Conservation (phyloP, 2,888 invertebrate species). For the Neria commutata region DNA sequence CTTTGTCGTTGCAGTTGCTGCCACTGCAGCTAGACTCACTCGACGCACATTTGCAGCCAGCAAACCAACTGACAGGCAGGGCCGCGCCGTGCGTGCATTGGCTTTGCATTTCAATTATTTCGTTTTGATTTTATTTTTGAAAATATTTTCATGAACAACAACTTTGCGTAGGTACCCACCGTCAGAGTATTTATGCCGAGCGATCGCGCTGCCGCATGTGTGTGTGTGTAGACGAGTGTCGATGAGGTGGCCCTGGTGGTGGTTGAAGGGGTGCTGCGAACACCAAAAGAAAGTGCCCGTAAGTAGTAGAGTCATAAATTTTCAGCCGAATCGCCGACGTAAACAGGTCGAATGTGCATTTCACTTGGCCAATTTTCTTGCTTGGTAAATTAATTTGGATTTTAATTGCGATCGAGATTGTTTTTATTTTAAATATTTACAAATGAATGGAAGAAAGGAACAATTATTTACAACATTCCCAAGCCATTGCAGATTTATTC, state of each 20-base stretch:
- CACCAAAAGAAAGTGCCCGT: background rate
- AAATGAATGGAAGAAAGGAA: no score
- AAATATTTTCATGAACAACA: constrained; percentile 37
- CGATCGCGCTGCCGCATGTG: no score
- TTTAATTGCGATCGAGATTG: no score
- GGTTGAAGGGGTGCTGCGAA: background rate
- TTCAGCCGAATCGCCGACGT: background rate
- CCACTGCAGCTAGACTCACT: constrained; percentile 13
- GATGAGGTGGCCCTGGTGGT: background rate
- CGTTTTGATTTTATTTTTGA: constrained; percentile 14
- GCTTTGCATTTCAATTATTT: constrained; percentile 29
- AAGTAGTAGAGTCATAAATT: background rate
- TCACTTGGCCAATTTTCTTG: no score
- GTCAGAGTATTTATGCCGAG: background rate
- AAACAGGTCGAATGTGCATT: background rate
- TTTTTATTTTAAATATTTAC: no score
- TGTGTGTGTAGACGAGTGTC: background rate
- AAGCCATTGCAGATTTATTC: no score
- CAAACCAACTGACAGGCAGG: background rate
- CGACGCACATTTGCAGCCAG: constrained; percentile 15
- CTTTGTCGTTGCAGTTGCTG: background rate
- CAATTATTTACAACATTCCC: no score
- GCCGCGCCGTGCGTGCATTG: background rate
- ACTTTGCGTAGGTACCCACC: constrained; percentile 39
- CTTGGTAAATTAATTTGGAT: no score